These are phyloP conservation scores for Bradypus variegatus DNA, from an alignment of 2,797 vertebrate genomes.

Conservation along the genomic window DNA sequence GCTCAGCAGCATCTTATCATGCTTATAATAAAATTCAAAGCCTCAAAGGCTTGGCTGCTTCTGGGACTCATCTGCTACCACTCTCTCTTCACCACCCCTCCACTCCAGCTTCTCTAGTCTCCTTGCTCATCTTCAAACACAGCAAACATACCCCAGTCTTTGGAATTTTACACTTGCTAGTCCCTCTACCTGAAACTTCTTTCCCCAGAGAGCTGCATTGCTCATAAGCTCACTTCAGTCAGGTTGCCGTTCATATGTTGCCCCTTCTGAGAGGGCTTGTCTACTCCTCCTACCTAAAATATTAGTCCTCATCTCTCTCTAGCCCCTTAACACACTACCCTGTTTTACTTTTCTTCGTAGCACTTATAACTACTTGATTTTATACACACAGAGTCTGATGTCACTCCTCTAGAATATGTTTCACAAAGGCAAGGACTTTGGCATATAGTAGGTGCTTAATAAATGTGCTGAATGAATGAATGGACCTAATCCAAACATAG, in stretches of 20 bases:
- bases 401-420: neutral
- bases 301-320: neutral
- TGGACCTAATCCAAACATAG: neutral
- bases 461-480: neutral
- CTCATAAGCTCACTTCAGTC: neutral
- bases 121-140: neutral
- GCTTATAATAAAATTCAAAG: neutral
- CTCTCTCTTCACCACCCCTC: neutral
- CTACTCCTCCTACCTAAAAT: neutral
- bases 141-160: neutral
- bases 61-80: neutral
- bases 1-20: neutral
- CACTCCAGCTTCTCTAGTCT: neutral
- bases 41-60: too few relatives aligned
- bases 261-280: neutral
- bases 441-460: neutral
- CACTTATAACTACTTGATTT: too few relatives aligned
- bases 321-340: neutral
- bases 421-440: neutral
- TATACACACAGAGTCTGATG: neutral
- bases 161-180: neutral
- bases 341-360: neutral
- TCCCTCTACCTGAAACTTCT: neutral
- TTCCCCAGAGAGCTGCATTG: neutral
- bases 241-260: neutral